A percentile compares a stretch with the other conserved stretches of the same genome.
phyloP scores from a whole-genome alignment of 2,888 invertebrate genomes.

The Drosophila paucipuncta region DNA sequence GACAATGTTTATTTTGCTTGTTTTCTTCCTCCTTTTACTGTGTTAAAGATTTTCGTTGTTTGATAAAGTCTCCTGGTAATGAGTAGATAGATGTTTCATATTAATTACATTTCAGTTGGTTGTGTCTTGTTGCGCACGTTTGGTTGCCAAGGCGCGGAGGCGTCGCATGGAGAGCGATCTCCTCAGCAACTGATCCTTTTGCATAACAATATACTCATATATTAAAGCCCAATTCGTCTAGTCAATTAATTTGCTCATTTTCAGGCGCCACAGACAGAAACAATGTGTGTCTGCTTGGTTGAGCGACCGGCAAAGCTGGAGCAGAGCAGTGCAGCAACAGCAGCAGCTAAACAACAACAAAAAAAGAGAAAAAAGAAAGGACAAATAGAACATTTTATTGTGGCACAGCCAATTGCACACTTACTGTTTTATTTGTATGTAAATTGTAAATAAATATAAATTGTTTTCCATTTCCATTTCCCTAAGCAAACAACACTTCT shows the following conservation, averaged over 20 bases:
- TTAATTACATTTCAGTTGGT: slow-evolving; percentile 64
- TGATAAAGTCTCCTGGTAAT: slow-evolving; percentile 66
- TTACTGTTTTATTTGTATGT: slow-evolving; percentile 73
- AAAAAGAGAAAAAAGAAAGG: slow-evolving; percentile 6
- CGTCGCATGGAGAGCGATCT: not conserved
- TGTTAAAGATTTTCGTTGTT: slow-evolving; percentile 46
- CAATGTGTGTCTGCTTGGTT: not conserved
- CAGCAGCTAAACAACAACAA: not conserved
- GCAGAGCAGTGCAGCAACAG: not conserved
- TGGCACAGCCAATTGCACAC: slow-evolving; percentile 69
- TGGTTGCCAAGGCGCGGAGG: slow-evolving; percentile 46
- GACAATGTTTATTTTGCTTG: slow-evolving; percentile 33
- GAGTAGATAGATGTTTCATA: slow-evolving; percentile 68
- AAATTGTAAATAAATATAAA: slow-evolving; percentile 74
- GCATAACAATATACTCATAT: not conserved
- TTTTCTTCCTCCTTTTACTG: slow-evolving; percentile 23
- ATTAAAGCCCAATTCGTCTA: not conserved
- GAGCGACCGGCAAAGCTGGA: slow-evolving; percentile 27
- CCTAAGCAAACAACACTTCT: slow-evolving; percentile 55
- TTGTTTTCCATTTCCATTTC: slow-evolving; percentile 65
- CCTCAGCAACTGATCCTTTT: not conserved
- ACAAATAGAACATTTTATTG: slow-evolving; percentile 58
- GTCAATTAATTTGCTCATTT: slow-evolving; percentile 1
- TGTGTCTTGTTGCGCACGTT: slow-evolving; percentile 1
- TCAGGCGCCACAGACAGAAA: not conserved